phyloP scores from a whole-genome alignment of 2,888 invertebrate genomes.

The Stratiomys singularior region DNA sequence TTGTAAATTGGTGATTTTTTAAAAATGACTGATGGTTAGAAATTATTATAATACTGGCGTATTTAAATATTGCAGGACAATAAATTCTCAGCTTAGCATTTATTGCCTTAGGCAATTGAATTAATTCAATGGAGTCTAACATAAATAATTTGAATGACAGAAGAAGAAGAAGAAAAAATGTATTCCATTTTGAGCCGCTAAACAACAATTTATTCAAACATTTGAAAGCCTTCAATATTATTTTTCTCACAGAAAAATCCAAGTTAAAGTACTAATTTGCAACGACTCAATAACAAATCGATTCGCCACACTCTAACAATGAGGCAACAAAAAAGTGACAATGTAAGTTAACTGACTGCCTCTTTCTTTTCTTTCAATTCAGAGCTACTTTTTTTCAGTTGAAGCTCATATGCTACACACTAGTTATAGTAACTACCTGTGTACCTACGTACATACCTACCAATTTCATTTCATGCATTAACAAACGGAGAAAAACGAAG shows the following conservation, averaged over 20 bases:
- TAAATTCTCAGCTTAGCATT: too few relatives aligned
- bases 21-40: too few relatives aligned
- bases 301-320: slow-evolving; percentile 6
- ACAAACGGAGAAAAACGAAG: not conserved
- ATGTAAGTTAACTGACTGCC: not conserved
- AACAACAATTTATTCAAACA: not conserved
- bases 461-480: slow-evolving; percentile 13
- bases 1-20: too few relatives aligned
- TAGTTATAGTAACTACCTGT: not conserved
- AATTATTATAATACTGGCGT: too few relatives aligned
- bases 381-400: not conserved
- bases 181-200: too few relatives aligned
- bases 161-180: too few relatives aligned
- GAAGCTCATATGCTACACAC: not conserved
- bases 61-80: too few relatives aligned
- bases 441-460: not conserved
- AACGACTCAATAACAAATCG: slow-evolving; percentile 39
- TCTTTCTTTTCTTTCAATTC: not conserved
- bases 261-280: slow-evolving; percentile 4
- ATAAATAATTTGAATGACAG: too few relatives aligned
- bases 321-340: slow-evolving; percentile 28
- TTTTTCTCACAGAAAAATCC: not conserved
- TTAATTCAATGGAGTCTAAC: too few relatives aligned
- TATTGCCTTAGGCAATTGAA: too few relatives aligned
- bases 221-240: not conserved